Conservation (phyloP, 1,140 invertebrate genomes). For the Brachionus sp. region DNA sequence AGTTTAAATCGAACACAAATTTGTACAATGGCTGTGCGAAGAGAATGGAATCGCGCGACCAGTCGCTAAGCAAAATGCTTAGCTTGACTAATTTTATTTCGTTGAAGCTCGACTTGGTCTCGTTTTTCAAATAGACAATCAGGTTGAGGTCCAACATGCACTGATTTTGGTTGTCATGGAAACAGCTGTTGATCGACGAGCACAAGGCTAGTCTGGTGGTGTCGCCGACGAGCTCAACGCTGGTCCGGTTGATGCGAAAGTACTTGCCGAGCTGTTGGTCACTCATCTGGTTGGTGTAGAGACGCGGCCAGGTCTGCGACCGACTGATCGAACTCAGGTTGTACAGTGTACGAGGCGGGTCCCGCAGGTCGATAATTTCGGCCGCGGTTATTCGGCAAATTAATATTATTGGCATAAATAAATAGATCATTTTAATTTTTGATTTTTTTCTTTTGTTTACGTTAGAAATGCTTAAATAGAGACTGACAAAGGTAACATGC, state of each 20-base stretch:
- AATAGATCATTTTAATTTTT: not conserved
- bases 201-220: not conserved
- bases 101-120: constrained; percentile 11
- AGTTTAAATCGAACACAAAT: not conserved
- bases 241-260: not conserved
- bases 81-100: constrained; percentile 6
- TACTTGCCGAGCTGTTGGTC: not conserved
- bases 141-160: not conserved
- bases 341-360: not conserved
- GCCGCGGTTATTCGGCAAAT: not conserved
- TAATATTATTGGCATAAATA: not conserved
- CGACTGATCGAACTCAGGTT: not conserved
- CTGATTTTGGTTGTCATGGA: not conserved
- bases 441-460: not conserved
- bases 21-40: not conserved
- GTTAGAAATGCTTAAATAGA: not conserved
- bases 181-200: not conserved
- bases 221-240: not conserved
- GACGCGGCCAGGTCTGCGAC: not conserved
- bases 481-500: not conserved
- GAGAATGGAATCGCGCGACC: not conserved
- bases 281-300: not conserved
- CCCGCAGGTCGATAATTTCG: not conserved
- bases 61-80: not conserved
- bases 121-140: not conserved